Conservation (phyloP, 2,113 vertebrate species). For the Triplophysa dalaica region DNA sequence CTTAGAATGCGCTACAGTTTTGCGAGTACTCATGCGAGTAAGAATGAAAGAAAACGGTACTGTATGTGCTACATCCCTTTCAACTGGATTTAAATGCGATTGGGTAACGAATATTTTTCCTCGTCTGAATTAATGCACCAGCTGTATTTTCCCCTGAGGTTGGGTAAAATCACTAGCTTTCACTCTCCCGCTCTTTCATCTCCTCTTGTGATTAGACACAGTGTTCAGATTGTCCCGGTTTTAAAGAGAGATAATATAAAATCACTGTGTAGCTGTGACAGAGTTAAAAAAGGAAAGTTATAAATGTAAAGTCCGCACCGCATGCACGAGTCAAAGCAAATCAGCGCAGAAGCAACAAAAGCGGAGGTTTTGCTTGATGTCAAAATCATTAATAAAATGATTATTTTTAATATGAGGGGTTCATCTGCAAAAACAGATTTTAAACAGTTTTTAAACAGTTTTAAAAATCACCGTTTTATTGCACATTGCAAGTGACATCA, state of each 20-base stretch:
- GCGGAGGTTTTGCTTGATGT: too few species aligned
- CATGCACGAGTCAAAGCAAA: too few species aligned
- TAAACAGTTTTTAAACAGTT: too few species aligned
- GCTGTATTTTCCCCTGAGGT: conserved; percentile 31
- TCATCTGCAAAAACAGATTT: too few species aligned
- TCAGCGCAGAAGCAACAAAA: too few species aligned
- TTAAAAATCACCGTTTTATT: too few species aligned
- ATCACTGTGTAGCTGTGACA: neutral
- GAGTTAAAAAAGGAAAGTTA: neutral
- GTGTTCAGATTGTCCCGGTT: neutral
- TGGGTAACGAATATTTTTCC: conserved; percentile 28
- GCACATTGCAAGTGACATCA: too few species aligned
- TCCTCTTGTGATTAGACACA: conserved; percentile 24
- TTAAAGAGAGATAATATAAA: neutral
- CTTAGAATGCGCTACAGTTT: conserved; percentile 26
- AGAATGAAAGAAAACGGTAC: conserved; percentile 39
- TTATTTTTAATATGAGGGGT: too few species aligned
- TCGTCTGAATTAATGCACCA: conserved; percentile 49
- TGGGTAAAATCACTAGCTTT: conserved; percentile 36
- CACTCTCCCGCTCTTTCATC: conserved; percentile 27
- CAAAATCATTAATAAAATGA: too few species aligned
- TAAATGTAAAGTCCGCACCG: too few species aligned
- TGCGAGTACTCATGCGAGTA: conserved; percentile 32
- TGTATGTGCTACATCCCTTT: conserved; percentile 34
- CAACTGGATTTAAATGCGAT: conserved; percentile 38